Evolutionary conservation across 2,113 vertebrate genomes (phyloP).

Genomic region (Pelmatolapia mariae): DNA sequence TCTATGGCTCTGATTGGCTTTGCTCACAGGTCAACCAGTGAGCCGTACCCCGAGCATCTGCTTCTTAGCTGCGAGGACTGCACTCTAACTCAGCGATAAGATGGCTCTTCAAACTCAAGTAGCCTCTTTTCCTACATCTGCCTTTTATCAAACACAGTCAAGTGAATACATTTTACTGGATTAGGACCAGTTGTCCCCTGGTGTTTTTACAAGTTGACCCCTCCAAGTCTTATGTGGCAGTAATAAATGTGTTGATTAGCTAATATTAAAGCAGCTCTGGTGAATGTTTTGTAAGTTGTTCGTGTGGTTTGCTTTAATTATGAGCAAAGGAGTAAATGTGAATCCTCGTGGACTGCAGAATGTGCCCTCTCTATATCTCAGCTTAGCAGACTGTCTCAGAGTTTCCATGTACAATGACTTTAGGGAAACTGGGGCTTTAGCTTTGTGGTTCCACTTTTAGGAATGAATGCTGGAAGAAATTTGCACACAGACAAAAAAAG

Average conservation of each 20-base stretch:
- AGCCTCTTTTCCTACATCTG: not conserved
- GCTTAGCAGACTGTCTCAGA: conserved; percentile 10
- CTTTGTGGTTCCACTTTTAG: conserved; percentile 8
- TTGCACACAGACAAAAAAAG: not conserved
- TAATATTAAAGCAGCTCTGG: conserved; percentile 34
- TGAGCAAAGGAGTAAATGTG: conserved; percentile 20
- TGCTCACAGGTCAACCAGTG: conserved; percentile 33
- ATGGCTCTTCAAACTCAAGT: conserved; percentile 26
- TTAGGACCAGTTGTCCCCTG: not conserved
- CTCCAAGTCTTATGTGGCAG: not conserved
- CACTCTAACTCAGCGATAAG: not conserved
- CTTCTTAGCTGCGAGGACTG: not conserved
- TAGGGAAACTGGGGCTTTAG: conserved; percentile 29
- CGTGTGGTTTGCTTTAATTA: conserved; percentile 38
- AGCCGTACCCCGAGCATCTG: conserved; percentile 5
- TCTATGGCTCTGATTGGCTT: conserved; percentile 44
- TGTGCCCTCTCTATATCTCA: conserved; percentile 31
- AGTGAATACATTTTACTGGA: conserved; percentile 13
- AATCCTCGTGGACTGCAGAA: conserved; percentile 5
- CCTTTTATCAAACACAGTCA: not conserved
- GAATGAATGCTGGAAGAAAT: conserved; percentile 22
- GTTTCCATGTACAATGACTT: conserved; percentile 43
- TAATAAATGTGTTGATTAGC: conserved; percentile 30
- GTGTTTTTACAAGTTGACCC: not conserved
- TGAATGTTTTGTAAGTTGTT: conserved; percentile 44